These are phyloP conservation scores for Clanis bilineata DNA, from an alignment of 2,888 invertebrate species.

Conservation along the genomic window DNA sequence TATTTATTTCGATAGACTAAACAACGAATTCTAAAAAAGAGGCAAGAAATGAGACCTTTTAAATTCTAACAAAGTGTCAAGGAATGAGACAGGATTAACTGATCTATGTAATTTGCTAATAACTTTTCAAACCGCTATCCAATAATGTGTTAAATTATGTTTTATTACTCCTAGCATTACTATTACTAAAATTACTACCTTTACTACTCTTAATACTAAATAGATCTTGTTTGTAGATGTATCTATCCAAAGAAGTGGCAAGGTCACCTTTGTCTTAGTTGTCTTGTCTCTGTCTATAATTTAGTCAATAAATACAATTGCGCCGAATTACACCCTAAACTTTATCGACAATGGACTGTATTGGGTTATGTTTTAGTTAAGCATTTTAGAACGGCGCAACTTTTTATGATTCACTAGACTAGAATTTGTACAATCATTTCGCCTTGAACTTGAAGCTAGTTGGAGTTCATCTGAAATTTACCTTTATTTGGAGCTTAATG, in stretches of 20 bases:
- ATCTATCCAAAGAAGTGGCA: no score
- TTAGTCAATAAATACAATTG: neutral
- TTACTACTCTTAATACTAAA: no score
- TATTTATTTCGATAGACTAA: neutral
- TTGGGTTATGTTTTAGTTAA: neutral
- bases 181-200: no score
- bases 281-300: neutral
- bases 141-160: no score
- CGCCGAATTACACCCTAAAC: neutral
- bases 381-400: conserved; percentile 3
- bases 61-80: no score
- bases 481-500: neutral
- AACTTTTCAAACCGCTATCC: no score
- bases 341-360: neutral
- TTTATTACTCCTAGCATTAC: no score
- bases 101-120: no score
- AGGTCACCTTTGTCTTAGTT: neutral
- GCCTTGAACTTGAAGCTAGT: conserved; percentile 3
- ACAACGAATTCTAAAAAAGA: no score
- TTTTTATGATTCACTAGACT: conserved; percentile 4
- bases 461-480: conserved; percentile 3
- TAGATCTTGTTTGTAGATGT: no score
- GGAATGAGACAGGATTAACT: no score
- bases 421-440: conserved; percentile 13
- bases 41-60: no score